Conservation (phyloP, 1,140 invertebrate genomes). For the Caenorhabditis inopinata region DNA sequence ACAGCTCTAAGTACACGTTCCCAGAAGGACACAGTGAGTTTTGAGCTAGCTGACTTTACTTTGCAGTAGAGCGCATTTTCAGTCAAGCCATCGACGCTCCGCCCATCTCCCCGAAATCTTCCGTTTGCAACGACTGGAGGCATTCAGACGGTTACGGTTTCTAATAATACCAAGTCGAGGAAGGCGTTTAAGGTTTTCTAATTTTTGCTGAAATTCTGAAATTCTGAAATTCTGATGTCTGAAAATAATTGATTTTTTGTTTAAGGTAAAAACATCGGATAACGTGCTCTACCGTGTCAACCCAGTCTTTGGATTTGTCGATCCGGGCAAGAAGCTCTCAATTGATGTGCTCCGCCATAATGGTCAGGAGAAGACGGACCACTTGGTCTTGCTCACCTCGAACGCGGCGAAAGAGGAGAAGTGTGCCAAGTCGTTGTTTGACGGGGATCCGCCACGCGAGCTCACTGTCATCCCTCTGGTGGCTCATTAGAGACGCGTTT, state of each 20-base stretch:
- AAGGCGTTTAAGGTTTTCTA: constrained; percentile 53
- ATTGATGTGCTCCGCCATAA: constrained; percentile 56
- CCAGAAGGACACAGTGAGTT: not conserved
- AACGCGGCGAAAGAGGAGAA: not conserved
- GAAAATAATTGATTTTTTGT: not conserved
- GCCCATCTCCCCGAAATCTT: constrained; percentile 21
- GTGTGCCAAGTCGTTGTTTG: not conserved
- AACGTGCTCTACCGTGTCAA: constrained; percentile 51
- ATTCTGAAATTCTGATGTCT: too few relatives aligned
- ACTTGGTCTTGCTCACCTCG: constrained; percentile 50
- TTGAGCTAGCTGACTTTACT: not conserved
- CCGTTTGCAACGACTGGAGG: constrained; percentile 36
- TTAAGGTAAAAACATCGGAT: constrained; percentile 51
- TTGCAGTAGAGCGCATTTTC: not conserved
- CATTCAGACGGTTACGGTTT: constrained; percentile 42
- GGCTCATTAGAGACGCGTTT: not conserved
- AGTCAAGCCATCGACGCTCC: not conserved
- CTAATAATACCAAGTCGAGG: constrained; percentile 44
- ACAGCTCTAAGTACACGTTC: constrained; percentile 1
- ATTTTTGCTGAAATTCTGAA: too few relatives aligned
- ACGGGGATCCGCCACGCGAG: not conserved
- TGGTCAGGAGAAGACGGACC: constrained; percentile 52
- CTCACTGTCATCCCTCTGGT: not conserved
- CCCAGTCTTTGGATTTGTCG: constrained; percentile 50
- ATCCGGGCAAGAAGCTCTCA: constrained; percentile 39